A percentile compares a stretch with the other conserved stretches of the same genome.
These are phyloP conservation scores for Anthophora plumipes DNA, from an alignment of 2,888 invertebrate species.

Conservation along the genomic window DNA sequence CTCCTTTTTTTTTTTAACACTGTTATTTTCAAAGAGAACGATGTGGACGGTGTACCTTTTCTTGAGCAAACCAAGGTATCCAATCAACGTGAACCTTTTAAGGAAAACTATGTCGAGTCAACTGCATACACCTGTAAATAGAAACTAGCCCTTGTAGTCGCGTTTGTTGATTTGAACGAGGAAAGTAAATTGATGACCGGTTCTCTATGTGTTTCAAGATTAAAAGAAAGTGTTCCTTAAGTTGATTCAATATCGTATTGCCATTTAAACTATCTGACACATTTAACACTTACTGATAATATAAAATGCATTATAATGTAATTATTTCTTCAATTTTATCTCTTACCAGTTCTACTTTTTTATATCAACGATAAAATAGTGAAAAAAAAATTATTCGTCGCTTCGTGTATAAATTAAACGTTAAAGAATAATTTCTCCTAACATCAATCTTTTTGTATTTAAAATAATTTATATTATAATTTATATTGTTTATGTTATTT, in stretches of 20 bases:
- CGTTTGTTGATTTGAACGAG: slow-evolving; percentile 35
- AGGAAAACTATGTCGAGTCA: slow-evolving; percentile 63
- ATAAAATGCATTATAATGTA: too few relatives aligned
- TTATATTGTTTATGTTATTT: too few relatives aligned
- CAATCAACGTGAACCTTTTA: slow-evolving; percentile 64
- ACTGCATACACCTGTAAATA: slow-evolving; percentile 54
- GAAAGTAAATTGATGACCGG: slow-evolving; percentile 55
- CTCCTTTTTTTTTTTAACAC: neutral
- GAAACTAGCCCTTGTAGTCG: slow-evolving; percentile 48
- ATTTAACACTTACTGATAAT: neutral
- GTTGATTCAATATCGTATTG: neutral
- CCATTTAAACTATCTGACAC: neutral
- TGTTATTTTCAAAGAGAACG: slow-evolving; percentile 20
- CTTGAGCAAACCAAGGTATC: slow-evolving; percentile 47
- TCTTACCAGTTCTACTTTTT: too few relatives aligned
- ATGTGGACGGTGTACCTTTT: slow-evolving; percentile 24
- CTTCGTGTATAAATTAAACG: too few relatives aligned
- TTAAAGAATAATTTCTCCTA: too few relatives aligned
- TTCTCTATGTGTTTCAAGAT: slow-evolving; percentile 14
- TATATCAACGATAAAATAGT: neutral
- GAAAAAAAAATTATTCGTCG: too few relatives aligned
- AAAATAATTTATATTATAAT: too few relatives aligned
- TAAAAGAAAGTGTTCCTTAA: slow-evolving; percentile 29
- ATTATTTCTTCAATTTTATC: too few relatives aligned
- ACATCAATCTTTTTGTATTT: too few relatives aligned